These are phyloP conservation scores for Mustelus asterias DNA, from an alignment of 2,113 vertebrate genomes.

Conservation along the genomic window DNA sequence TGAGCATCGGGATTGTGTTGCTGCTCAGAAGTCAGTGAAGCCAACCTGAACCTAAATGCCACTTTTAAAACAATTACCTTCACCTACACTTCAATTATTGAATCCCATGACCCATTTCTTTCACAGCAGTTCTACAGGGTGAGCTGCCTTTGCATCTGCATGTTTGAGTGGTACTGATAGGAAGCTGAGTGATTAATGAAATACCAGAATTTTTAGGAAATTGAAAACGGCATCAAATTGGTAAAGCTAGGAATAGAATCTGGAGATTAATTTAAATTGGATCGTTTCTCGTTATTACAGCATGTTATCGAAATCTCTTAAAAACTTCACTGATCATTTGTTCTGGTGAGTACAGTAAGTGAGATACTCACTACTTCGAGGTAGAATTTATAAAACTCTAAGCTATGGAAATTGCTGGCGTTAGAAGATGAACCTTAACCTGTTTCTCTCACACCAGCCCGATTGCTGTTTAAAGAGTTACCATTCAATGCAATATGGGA, in stretches of 20 bases:
- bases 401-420: neutral
- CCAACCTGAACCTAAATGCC: slow-evolving; percentile 3
- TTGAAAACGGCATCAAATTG: neutral
- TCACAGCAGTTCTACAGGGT: neutral
- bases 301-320: neutral
- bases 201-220: neutral
- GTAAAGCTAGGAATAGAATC: neutral
- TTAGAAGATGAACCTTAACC: neutral
- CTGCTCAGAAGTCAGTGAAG: neutral
- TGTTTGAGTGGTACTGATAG: neutral
- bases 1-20: neutral
- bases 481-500: neutral
- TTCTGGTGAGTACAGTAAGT: neutral
- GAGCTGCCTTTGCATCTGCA: too few relatives aligned
- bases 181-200: neutral
- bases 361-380: neutral
- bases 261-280: neutral
- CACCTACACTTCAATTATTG: neutral
- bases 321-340: neutral
- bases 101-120: neutral
- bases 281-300: neutral
- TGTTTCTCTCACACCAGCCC: neutral
- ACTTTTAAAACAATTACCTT: slow-evolving; percentile 21
- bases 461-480: neutral
- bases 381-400: neutral